Conservation (phyloP, 1,140 invertebrate genomes). For the Pomacea maculata region DNA sequence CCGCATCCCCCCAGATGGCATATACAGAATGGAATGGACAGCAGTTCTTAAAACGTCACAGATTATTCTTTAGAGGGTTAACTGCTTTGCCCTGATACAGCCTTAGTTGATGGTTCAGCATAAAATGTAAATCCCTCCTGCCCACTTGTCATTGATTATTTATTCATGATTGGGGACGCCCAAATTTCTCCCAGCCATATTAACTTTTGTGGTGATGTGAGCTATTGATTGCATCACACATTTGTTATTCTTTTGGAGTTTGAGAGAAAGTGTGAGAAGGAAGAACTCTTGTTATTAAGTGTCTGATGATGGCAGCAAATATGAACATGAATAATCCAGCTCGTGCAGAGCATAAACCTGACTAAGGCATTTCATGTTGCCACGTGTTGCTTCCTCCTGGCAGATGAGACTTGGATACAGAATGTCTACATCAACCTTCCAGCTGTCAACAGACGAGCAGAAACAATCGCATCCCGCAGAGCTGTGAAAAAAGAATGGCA, state of each 20-base stretch:
- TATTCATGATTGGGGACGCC: too few relatives aligned
- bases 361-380: neutral
- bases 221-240: neutral
- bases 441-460: conserved; percentile 69
- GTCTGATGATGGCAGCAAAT: neutral
- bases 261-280: neutral
- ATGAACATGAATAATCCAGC: neutral
- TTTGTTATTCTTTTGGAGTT: neutral
- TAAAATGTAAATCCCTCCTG: too few relatives aligned
- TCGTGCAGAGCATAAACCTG: neutral
- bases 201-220: neutral
- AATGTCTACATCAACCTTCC: conserved; percentile 72
- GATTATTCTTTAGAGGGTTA: too few relatives aligned
- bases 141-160: too few relatives aligned
- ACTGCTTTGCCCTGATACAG: too few relatives aligned
- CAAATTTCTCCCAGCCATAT: too few relatives aligned
- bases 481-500: conserved; percentile 69
- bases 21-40: too few relatives aligned
- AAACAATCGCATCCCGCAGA: conserved; percentile 60
- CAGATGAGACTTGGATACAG: conserved; percentile 71
- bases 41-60: too few relatives aligned
- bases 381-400: conserved; percentile 39
- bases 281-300: neutral
- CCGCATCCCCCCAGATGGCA: too few relatives aligned
- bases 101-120: too few relatives aligned